A percentile compares a stretch with the other conserved stretches of the same genome.
phyloP scores from a whole-genome alignment of 2,113 vertebrate genomes.

The Ammodytes dubius region DNA sequence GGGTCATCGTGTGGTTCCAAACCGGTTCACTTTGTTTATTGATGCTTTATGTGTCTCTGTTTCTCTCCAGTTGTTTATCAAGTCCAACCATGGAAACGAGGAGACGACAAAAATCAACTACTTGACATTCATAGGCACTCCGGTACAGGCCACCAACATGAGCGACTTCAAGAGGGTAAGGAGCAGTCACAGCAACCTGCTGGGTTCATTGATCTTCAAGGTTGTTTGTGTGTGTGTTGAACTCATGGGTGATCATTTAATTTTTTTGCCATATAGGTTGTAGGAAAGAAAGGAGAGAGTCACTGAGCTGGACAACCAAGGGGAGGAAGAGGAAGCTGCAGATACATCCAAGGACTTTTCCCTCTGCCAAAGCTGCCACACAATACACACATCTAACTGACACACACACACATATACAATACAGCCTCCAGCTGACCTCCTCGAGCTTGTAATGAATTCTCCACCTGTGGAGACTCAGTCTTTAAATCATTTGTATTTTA shows the following conservation, averaged over 20 bases:
- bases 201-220: accelerated
- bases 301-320: slow-evolving; percentile 84
- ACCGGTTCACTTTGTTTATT: not conserved
- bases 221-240: not conserved
- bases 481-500: slow-evolving; percentile 88
- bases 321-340: slow-evolving; percentile 46
- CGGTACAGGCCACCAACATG: slow-evolving; percentile 99
- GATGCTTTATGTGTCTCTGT: not conserved
- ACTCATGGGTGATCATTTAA: not conserved
- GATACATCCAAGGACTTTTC: slow-evolving; percentile 68
- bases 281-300: slow-evolving; percentile 98
- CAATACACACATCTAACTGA: slow-evolving; percentile 15
- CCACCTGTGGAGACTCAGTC: slow-evolving; percentile 69
- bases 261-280: slow-evolving; percentile 84
- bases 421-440: slow-evolving; percentile 75
- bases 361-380: slow-evolving; percentile 75
- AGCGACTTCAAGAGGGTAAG: slow-evolving; percentile 96
- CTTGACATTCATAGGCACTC: slow-evolving; percentile 98
- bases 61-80: slow-evolving; percentile 91
- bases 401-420: slow-evolving; percentile 29
- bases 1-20: not conserved
- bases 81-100: slow-evolving; percentile 96
- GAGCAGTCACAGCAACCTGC: not conserved
- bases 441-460: slow-evolving; percentile 77
- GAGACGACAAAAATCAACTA: slow-evolving; percentile 95